Base-by-base conservation (phyloP, 2,888 invertebrate genomes). In the Sinopyrophorus schimmeli region DNA sequence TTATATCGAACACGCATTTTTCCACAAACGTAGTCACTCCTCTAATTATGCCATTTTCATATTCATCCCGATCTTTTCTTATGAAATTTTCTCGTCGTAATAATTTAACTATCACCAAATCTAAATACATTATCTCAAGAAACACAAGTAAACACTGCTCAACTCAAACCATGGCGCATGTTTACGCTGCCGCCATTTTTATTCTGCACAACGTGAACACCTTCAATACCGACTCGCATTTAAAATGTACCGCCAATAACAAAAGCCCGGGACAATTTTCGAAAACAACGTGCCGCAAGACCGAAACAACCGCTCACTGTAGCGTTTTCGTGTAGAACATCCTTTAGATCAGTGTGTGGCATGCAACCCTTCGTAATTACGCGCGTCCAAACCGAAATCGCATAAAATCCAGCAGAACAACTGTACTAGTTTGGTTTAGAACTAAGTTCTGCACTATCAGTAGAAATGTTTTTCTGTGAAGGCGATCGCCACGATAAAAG, bases 71-170 rank as follows among this genome's bases (percentile, higher is more conserved):
- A 52, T 59, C 60, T 59, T 60, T 57, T 47, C 50, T 32, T 16
- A 39, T 50, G 30, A 47, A 49, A 46, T 55, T 52, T 51, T 54
- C 46, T 39, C 42, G 47, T 40, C 48, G 32, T 53, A 55, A 30
- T 37, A 53, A 57, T 53, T 55, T 54, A 46, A 51, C 30, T 53
- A 47, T 51, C 55, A 51, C 55, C 39, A 51, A 48, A 47, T 57
- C 57, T 54, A 54, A 55, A 68, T 65, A 64, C 67, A 71, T 71
- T 73, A 70, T 67, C 72, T 72, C 72, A 72, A 70, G 66, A 67
- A 68, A 67, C 70, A 65, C 65, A 68, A 74, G 73, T 76, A 76
- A 77, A 76, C 77, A 78, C 77, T 72, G 72, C 74, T 67, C 66
- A 69, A 72, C 64, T 62, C 57, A 61, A 71, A 74, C 72, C 68